Base-by-base conservation (phyloP, 2,888 invertebrate genomes). In the Ferdinandea cuprea region DNA sequence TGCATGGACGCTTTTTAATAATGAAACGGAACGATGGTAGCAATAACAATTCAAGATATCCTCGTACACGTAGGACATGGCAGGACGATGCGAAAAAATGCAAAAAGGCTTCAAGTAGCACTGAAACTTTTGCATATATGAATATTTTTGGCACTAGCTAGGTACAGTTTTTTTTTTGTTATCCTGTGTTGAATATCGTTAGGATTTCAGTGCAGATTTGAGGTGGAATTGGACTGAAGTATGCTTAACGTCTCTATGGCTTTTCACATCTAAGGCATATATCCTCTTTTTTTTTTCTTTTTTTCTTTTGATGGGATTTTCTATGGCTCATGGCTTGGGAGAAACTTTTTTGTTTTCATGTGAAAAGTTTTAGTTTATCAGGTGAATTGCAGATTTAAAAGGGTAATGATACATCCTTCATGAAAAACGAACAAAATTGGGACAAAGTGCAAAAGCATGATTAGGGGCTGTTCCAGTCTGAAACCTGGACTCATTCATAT, bases 1-100 rank as follows among this genome's bases (percentile, higher is more conserved):
- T 72, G 86, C 86, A 85, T 85, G 86, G 86, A 86, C 86, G 86
- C 86, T 86, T 86, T 86, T 86, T 85, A 85, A 86, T 86, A 86
- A 86, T 86, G 85, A 86, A 85, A 85, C 76, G 61, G 66, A 71
- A 68, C 83, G 74, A 79, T 76, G 61, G 50, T 61, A 74, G 54
- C 81, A 83, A 83, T 83, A 83, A 83, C 83, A 78, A 68, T 78
- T 78, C 78, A 83, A 83, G 83, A 83, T 83, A 83, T 78, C 83
- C 78, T 78, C 77, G 72, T 63, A 68, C 83, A 68, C 68, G 71
- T 66, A 76, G 74, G 69, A 63, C 65, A 72, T 71, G 71, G 68
- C 80, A 85, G 63, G 54, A 59, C 80, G 72, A 79, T 68, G 50
- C 15, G 48, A 78, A 52, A 77, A 84, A 68, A 59, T 73, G 40